Conservation (phyloP, 2,888 invertebrate species). For the Thelaira solivaga region DNA sequence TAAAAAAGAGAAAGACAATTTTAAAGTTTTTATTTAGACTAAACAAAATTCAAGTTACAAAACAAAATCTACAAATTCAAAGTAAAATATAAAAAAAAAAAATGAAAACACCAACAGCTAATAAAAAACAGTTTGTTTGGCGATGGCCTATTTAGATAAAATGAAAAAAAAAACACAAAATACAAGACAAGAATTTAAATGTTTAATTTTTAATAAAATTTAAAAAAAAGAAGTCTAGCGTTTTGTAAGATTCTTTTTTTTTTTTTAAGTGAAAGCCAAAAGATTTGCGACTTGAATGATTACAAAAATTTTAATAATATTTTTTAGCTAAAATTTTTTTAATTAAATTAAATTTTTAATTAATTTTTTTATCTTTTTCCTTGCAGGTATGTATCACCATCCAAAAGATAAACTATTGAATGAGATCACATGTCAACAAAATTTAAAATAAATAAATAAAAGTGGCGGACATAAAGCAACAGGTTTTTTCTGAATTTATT, state of each 20-base stretch:
- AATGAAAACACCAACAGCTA: slow-evolving; percentile 11
- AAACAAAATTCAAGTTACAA: not conserved
- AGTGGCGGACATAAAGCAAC: slow-evolving; percentile 13
- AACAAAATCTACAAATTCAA: not conserved
- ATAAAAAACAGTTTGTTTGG: slow-evolving; percentile 9
- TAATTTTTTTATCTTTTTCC: slow-evolving; percentile 7
- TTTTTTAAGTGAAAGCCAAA: too few species aligned
- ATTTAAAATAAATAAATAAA: not conserved
- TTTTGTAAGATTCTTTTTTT: slow-evolving; percentile 26
- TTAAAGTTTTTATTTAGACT: too few species aligned
- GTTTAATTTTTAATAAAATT: not conserved
- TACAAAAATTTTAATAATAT: too few species aligned
- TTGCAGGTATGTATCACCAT: slow-evolving; percentile 50
- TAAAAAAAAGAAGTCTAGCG: not conserved
- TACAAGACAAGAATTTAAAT: slow-evolving; percentile 10
- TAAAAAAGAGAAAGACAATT: too few species aligned
- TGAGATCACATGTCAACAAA: too few species aligned
- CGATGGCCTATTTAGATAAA: slow-evolving; percentile 59
- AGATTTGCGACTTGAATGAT: too few species aligned
- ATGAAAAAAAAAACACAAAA: slow-evolving; percentile 3
- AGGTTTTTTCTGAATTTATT: slow-evolving; percentile 6
- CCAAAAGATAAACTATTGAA: too few species aligned
- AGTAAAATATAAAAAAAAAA: not conserved
- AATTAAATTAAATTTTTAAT: not conserved
- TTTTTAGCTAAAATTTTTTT: not conserved